A percentile compares a stretch with the other conserved stretches of the same genome.
phyloP scores from a whole-genome alignment of 2,888 invertebrate species.

The Leptothorax acervorum region DNA sequence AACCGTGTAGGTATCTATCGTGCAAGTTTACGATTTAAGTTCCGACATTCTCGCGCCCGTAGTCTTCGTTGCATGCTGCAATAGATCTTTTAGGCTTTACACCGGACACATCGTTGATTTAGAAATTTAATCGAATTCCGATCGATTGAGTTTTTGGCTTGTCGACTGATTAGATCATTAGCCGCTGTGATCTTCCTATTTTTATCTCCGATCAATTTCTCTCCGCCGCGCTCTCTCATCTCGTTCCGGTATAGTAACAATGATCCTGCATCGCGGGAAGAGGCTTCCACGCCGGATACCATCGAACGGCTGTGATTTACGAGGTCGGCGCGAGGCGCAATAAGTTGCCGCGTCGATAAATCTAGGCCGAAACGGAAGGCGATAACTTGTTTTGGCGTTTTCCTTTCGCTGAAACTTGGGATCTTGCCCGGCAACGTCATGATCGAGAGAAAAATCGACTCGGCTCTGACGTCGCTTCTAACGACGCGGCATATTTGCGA shows the following conservation, averaged over 20 bases:
- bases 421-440: slow-evolving; percentile 57
- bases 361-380: slow-evolving; percentile 64
- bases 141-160: neutral
- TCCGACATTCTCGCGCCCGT: neutral
- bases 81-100: neutral
- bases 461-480: slow-evolving; percentile 37
- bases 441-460: slow-evolving; percentile 57
- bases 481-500: slow-evolving; percentile 15
- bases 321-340: slow-evolving; percentile 62
- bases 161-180: neutral
- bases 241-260: slow-evolving; percentile 47
- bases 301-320: slow-evolving; percentile 69
- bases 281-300: slow-evolving; percentile 55
- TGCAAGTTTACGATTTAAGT: slow-evolving; percentile 33
- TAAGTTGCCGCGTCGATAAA: slow-evolving; percentile 73
- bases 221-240: slow-evolving; percentile 14
- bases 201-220: slow-evolving; percentile 11
- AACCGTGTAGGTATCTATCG: neutral
- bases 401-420: slow-evolving; percentile 57
- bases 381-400: slow-evolving; percentile 73
- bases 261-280: slow-evolving; percentile 59
- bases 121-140: neutral
- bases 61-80: neutral
- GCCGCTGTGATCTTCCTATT: neutral
- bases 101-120: neutral